Conservation (phyloP, 2,113 vertebrate species). For the Microcebus murinus region DNA sequence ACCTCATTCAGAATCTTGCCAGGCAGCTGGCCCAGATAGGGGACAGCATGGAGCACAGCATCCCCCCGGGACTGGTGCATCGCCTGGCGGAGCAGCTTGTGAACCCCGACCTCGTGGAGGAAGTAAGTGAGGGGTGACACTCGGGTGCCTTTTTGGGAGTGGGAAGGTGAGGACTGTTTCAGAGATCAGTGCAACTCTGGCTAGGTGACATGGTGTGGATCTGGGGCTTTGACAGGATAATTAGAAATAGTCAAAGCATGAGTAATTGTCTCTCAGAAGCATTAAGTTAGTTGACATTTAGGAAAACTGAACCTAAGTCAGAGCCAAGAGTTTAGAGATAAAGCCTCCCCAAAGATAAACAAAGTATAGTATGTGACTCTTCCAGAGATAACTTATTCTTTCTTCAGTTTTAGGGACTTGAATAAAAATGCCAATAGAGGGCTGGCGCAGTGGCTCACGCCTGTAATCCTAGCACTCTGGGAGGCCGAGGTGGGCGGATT, state of each 20-base stretch:
- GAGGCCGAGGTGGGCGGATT: no score
- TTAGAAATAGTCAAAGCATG: neutral
- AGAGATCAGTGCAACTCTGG: neutral
- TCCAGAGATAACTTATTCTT: neutral
- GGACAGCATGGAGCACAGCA: slow-evolving; percentile 79
- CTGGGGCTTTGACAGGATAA: neutral
- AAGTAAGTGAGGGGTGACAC: slow-evolving; percentile 74
- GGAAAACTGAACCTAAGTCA: neutral
- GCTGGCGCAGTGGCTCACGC: no score
- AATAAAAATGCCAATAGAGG: neutral
- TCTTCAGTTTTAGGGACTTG: neutral
- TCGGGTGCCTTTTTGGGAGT: neutral
- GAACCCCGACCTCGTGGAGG: slow-evolving; percentile 58
- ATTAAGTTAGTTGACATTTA: neutral
- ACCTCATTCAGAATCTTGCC: slow-evolving; percentile 79
- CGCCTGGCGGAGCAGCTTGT: slow-evolving; percentile 72
- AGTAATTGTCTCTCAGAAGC: neutral
- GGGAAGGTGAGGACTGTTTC: neutral
- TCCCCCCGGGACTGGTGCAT: slow-evolving; percentile 73
- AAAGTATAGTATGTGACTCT: neutral
- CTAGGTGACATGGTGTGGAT: neutral
- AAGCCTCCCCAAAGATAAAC: neutral
- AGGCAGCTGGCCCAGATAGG: slow-evolving; percentile 81
- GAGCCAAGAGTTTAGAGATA: neutral
- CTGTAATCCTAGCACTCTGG: no score